Evolutionary conservation across 2,797 vertebrate genomes (phyloP).

Genomic region (Arctocebus calabarensis): DNA sequence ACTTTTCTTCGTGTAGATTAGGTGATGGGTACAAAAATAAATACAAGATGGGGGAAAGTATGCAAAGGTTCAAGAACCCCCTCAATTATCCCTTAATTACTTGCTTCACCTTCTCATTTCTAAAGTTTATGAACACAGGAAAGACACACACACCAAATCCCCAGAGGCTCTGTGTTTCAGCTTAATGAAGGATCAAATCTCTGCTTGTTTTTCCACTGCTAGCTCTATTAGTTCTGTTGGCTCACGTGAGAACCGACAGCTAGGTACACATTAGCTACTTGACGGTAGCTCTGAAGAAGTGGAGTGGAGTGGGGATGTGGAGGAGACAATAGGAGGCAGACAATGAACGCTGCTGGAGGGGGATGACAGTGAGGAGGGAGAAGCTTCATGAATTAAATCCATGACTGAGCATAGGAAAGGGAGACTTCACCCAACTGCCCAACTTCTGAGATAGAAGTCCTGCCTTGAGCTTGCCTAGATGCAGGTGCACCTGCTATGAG

Average conservation of each 20-base stretch:
- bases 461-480: not conserved
- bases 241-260: not conserved
- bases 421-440: not conserved
- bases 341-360: not conserved
- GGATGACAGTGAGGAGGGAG: too few species aligned
- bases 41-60: not conserved
- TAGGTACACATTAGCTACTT: not conserved
- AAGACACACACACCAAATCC: not conserved
- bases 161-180: not conserved
- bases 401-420: not conserved
- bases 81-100: not conserved
- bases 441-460: not conserved
- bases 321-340: not conserved
- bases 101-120: not conserved
- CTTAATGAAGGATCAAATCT: not conserved
- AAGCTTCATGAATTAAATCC: too few species aligned
- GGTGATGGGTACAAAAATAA: slow-evolving; percentile 20
- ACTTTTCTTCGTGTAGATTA: not conserved
- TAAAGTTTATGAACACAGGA: not conserved
- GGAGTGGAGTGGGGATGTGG: not conserved
- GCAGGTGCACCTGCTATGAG: not conserved
- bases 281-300: not conserved
- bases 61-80: not conserved
- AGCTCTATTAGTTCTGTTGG: not conserved
- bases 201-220: slow-evolving; percentile 60